phyloP scores from a whole-genome alignment of 2,888 invertebrate genomes.

The Malacosoma neustria region DNA sequence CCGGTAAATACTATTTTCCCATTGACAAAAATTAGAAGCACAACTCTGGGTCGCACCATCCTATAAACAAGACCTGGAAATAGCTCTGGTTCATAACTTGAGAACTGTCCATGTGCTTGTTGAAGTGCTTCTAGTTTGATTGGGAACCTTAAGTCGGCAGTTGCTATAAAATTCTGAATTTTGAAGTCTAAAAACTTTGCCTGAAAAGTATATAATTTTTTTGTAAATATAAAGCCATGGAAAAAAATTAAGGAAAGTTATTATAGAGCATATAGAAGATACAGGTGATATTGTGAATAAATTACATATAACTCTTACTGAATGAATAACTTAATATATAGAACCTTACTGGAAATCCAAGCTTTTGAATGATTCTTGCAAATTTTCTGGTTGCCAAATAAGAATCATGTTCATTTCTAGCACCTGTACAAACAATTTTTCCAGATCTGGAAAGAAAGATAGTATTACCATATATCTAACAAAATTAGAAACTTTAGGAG shows the following conservation, averaged over 20 bases:
- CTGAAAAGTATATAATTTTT: constrained; percentile 48
- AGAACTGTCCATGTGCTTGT: constrained; percentile 84
- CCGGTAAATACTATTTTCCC: constrained; percentile 98
- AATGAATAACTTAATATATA: too few species aligned
- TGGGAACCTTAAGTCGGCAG: constrained; percentile 83
- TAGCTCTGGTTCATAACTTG: constrained; percentile 97
- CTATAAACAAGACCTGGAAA: constrained; percentile 99
- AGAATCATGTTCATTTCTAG: constrained; percentile 85
- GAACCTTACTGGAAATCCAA: constrained; percentile 84
- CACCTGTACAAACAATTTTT: constrained; percentile 88
- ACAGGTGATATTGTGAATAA: too few species aligned
- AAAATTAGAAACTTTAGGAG: neutral
- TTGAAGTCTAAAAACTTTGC: constrained; percentile 85
- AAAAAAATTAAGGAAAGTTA: too few species aligned
- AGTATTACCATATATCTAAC: too few species aligned
- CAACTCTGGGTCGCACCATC: constrained; percentile 97
- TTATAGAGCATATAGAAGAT: too few species aligned
- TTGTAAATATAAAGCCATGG: too few species aligned
- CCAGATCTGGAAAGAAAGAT: constrained; percentile 76
- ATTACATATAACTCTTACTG: too few species aligned
- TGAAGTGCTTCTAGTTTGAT: constrained; percentile 82
- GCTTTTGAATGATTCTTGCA: constrained; percentile 86
- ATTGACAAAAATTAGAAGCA: constrained; percentile 98
- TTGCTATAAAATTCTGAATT: constrained; percentile 85
- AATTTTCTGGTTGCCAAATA: constrained; percentile 86